Evolutionary conservation across 2,888 invertebrate species (phyloP).

Genomic region (Heteropelma amictum): DNA sequence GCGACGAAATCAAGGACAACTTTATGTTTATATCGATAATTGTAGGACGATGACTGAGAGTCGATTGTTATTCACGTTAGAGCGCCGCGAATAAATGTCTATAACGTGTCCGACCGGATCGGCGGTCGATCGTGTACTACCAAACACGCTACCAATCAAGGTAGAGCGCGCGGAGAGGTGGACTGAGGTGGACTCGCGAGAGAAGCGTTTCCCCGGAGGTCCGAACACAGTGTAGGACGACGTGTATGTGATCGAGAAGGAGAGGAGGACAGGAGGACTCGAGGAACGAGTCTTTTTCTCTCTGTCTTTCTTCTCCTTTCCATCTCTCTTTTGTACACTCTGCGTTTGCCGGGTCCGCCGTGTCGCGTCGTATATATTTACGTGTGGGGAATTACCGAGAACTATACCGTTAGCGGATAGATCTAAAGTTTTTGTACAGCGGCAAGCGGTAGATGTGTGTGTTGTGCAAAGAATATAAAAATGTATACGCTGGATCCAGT

Average conservation of each 20-base stretch:
- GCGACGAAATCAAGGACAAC: background rate
- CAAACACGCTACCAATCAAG: slow-evolving; percentile 68
- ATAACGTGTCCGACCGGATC: slow-evolving; percentile 27
- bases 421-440: slow-evolving; percentile 1
- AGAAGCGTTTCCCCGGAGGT: too few relatives aligned
- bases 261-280: slow-evolving; percentile 39
- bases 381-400: slow-evolving; percentile 29
- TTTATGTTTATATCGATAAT: background rate
- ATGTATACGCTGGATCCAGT: too few relatives aligned
- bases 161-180: too few relatives aligned
- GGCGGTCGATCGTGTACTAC: slow-evolving; percentile 58
- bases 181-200: slow-evolving; percentile 35
- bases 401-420: slow-evolving; percentile 50
- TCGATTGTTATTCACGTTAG: background rate
- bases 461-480: background rate
- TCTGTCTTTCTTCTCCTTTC: slow-evolving; percentile 28
- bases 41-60: too few relatives aligned
- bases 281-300: slow-evolving; percentile 57
- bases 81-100: background rate
- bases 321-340: slow-evolving; percentile 38
- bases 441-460: too few relatives aligned
- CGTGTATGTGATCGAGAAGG: slow-evolving; percentile 44
- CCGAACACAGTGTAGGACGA: slow-evolving; percentile 38
- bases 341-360: background rate
- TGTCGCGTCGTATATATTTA: slow-evolving; percentile 8